A percentile compares a stretch with the other conserved stretches of the same genome.
Conservation (phyloP, 2,797 vertebrate genomes). For the Kryptopterus vitreolus region DNA sequence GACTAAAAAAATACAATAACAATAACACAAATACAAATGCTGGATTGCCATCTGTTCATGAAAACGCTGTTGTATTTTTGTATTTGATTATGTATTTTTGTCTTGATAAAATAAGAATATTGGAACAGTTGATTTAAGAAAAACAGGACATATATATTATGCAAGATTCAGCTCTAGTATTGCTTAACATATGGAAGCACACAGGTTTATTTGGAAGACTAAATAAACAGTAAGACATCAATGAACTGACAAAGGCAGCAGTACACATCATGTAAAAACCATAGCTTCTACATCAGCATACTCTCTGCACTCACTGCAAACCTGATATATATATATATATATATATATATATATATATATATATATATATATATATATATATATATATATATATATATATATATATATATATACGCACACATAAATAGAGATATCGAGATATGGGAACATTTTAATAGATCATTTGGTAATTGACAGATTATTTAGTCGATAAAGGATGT, state of each 20-base stretch:
- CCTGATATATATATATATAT: too few relatives aligned
- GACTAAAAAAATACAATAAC: neutral
- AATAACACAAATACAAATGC: slow-evolving; percentile 13
- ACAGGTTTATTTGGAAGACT: neutral
- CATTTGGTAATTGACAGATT: neutral
- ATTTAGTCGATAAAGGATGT: neutral
- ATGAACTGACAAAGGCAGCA: slow-evolving; percentile 2
- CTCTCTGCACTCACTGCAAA: neutral
- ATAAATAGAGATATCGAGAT: neutral
- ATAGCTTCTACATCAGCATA: slow-evolving; percentile 10
- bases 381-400: too few relatives aligned
- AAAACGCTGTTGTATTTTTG: neutral
- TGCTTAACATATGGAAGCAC: neutral
- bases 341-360: too few relatives aligned
- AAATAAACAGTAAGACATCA: slow-evolving; percentile 7
- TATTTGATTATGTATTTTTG: neutral
- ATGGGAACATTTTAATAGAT: neutral
- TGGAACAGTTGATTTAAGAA: neutral
- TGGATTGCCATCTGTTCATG: neutral
- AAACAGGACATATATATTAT: neutral
- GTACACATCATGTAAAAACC: neutral
- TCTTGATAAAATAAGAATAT: neutral
- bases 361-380: too few relatives aligned
- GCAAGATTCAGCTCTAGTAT: neutral
- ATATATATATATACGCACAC: too few relatives aligned